Percentiles rank a stretch among this genome's conserved stretches.
Evolutionary conservation across 2,113 vertebrate genomes (phyloP).

Genomic region (Aix galericulata): DNA sequence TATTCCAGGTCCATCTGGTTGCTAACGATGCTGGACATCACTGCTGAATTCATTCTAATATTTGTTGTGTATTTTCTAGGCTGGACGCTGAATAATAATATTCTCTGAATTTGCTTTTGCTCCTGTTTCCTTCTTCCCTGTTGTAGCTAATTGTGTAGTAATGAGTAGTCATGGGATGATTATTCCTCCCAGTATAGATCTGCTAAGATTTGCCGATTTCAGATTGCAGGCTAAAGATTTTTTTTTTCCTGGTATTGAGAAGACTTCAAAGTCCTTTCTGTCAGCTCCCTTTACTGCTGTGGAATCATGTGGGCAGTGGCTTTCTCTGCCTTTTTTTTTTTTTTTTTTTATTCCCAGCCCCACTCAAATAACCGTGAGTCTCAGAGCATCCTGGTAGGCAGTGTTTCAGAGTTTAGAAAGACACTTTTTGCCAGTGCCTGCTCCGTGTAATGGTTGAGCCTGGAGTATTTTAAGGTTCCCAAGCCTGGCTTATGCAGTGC

Average conservation of each 20-base stretch:
- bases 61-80: conserved; percentile 74
- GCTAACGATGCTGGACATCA: conserved; percentile 60
- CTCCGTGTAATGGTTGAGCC: background rate
- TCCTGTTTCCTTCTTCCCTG: conserved; percentile 60
- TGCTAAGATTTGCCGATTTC: background rate
- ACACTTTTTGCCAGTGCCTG: background rate
- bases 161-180: background rate
- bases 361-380: background rate
- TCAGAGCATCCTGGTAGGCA: background rate
- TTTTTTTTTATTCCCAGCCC: background rate
- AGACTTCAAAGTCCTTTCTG: background rate
- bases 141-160: conserved; percentile 27
- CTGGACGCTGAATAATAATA: conserved; percentile 48
- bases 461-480: conserved; percentile 12
- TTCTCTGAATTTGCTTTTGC: conserved; percentile 63
- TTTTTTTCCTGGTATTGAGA: background rate
- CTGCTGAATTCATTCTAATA: conserved; percentile 48
- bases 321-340: background rate
- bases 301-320: background rate
- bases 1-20: conserved; percentile 78
- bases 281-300: background rate
- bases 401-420: background rate
- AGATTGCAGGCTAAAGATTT: background rate
- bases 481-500: conserved; percentile 4
- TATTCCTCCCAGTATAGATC: background rate